A percentile compares a stretch with the other conserved stretches of the same genome.
Conservation (phyloP, 2,888 invertebrate genomes). For the Rugalucina vietnamica region DNA sequence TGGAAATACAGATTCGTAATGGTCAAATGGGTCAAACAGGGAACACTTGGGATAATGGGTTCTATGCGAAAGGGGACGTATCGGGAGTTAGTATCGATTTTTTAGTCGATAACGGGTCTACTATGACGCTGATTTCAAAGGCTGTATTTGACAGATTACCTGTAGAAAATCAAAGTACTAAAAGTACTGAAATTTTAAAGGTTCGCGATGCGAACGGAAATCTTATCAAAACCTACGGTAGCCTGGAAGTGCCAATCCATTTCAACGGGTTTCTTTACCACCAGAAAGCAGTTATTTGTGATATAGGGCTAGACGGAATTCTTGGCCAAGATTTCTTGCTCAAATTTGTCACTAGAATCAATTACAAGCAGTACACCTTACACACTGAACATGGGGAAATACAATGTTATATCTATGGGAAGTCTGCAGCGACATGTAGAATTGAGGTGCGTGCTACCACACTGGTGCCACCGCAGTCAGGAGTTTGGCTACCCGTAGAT, state of each 20-base stretch:
- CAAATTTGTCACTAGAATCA: neutral
- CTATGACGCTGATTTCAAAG: slow-evolving; percentile 4
- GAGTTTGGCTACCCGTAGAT: neutral
- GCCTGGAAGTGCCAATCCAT: neutral
- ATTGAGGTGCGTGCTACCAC: slow-evolving; percentile 4
- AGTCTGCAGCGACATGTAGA: neutral
- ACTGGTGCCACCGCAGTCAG: slow-evolving; percentile 1
- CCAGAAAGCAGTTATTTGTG: neutral
- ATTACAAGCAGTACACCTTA: neutral
- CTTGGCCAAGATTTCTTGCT: slow-evolving; percentile 17
- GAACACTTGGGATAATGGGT: slow-evolving; percentile 27
- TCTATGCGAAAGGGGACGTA: neutral
- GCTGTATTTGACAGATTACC: neutral
- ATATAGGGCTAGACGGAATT: slow-evolving; percentile 9
- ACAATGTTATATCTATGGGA: neutral
- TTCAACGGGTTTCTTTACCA: neutral
- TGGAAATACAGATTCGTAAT: neutral
- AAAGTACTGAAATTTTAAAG: neutral
- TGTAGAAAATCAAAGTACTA: neutral
- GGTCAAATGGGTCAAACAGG: neutral
- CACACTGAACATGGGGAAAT: slow-evolving; percentile 14
- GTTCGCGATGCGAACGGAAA: slow-evolving; percentile 10
- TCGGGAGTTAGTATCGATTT: neutral
- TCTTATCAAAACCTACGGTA: slow-evolving; percentile 4
- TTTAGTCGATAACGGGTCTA: slow-evolving; percentile 25